Evolutionary conservation across 2,113 vertebrate species (phyloP), one percentile per base, ranked within the genome.

Genomic region (Galbula dea): DNA sequence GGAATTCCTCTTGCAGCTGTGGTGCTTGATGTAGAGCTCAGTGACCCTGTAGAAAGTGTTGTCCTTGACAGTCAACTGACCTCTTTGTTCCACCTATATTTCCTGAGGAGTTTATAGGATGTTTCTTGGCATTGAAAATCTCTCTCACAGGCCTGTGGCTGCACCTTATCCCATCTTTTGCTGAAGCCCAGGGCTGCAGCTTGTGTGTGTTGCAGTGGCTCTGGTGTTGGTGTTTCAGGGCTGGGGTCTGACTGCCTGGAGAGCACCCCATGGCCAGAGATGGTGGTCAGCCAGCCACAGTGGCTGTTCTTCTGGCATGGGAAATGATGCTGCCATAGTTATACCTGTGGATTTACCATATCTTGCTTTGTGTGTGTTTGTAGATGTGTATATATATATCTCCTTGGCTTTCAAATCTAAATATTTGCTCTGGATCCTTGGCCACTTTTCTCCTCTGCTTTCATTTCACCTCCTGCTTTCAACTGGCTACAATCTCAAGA

Each of bases 401-500:
- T n/a, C n/a, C 83, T 86, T 84, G 74, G n/a, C 76, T 83, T 54
- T 67, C 3, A 6, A 39, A 81, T 90, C 86, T 81, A 51, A 43
- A 67, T 86, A 90, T 92, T 94, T 93, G 90, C 95, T 90, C 80
- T 84, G 94, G 59, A 51, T 93, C 93, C 55, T 86, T 77, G 55
- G 72, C 76, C 83, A 83, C 88, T 81, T 65, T 61, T 84, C 73
- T 82, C 66, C 68, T 26, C 61, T 83, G 51, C 78, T 67, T 61
- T 91, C 75, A 66, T 83, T 88, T 92, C 68, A 65, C 51, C 79
- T 86, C 62, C 92, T 81, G 69, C 89, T 88, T 84, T 91, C 57
- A 81, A 65, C 95, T 83, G 89, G 92, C 88, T 74, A 92, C 94
- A 86, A 80, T 96, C 94, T 86, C 57, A 15, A 95, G 94, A 36